Evolutionary conservation across 2,113 vertebrate genomes (phyloP), one percentile per base, ranked within the genome.

Genomic region (Chiloscyllium plagiosum): DNA sequence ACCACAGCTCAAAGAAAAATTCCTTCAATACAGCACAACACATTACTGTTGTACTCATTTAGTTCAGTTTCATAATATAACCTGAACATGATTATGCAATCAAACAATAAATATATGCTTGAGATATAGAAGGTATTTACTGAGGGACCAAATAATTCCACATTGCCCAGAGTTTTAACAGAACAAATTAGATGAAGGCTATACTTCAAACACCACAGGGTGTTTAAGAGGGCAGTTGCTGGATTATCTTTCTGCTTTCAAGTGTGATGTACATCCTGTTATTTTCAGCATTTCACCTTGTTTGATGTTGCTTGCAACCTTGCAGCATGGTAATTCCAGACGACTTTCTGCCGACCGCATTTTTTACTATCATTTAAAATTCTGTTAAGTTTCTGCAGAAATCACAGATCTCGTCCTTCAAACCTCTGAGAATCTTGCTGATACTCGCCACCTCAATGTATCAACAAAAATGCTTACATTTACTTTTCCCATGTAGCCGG

Each of bases 71-170:
- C 50, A 76, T 47, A 47, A 94, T 15, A 26, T 33, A 50, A 50
- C 37, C 12, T 70, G 12, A 70, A 69, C 29, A n/a, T 72, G 72
- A 95, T 47, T 95, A 72, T 52, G 33, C 26, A 50, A 52, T 95
- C 68, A 72, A 72, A 95, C 69, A 95, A 95, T 95, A 95, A 17
- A 10, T 24, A 95, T 70, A 76, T 52, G 33, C 42, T 76, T 95
- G 70, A 72, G 10, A 17, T 47, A 76, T 95, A 52, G 72, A 95
- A 76, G 94, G 66, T 66, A 52, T 72, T 95, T 95, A 47, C 69
- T 47, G 22, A 72, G 47, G 20, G 42, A 95, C 42, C 17, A 29
- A 95, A 26, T 72, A 95, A 72, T 95, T 95, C 3, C 68, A 50
- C 47, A 72, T 72, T 95, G 24, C 61, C 15, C 13, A 50, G 52